Evolutionary conservation across 1,140 invertebrate genomes (phyloP).

Genomic region (Drosophila guanche): DNA sequence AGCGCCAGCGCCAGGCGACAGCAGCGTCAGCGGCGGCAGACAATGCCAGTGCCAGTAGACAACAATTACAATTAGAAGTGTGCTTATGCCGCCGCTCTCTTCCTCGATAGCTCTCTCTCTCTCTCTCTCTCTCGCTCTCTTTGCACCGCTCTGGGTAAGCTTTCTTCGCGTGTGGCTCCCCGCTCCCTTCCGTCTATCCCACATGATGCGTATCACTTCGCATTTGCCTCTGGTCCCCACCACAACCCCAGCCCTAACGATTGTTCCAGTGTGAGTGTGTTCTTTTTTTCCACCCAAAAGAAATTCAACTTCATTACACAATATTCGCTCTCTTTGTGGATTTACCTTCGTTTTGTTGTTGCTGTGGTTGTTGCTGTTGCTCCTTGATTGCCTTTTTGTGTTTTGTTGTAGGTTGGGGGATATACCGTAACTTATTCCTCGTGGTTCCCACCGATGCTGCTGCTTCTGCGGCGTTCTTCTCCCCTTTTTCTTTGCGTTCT

Average conservation of each 20-base stretch:
- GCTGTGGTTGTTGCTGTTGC: constrained; percentile 21
- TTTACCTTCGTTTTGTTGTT: constrained; percentile 49
- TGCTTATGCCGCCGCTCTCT: constrained; percentile 52
- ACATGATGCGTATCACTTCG: constrained; percentile 40
- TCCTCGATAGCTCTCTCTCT: neutral
- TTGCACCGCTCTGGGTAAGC: neutral
- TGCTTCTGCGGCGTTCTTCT: constrained; percentile 14
- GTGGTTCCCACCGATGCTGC: neutral
- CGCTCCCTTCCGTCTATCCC: neutral
- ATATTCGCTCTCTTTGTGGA: constrained; percentile 42
- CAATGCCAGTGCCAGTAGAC: constrained; percentile 23
- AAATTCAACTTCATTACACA: constrained; percentile 74
- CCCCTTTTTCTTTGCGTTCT: constrained; percentile 10
- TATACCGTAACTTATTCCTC: constrained; percentile 35
- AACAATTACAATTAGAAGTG: constrained; percentile 72
- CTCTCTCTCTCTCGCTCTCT: neutral
- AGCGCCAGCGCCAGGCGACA: too few species aligned
- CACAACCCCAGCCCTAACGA: too few species aligned
- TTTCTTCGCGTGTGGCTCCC: neutral
- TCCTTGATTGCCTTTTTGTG: constrained; percentile 51
- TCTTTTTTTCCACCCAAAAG: constrained; percentile 33
- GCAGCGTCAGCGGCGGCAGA: constrained; percentile 18
- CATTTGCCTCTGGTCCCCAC: constrained; percentile 19
- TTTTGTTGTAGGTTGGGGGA: neutral
- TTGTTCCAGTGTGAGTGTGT: constrained; percentile 1